These are phyloP conservation scores for Hipparchia sbordonii DNA, from an alignment of 2,888 invertebrate genomes.

Conservation along the genomic window DNA sequence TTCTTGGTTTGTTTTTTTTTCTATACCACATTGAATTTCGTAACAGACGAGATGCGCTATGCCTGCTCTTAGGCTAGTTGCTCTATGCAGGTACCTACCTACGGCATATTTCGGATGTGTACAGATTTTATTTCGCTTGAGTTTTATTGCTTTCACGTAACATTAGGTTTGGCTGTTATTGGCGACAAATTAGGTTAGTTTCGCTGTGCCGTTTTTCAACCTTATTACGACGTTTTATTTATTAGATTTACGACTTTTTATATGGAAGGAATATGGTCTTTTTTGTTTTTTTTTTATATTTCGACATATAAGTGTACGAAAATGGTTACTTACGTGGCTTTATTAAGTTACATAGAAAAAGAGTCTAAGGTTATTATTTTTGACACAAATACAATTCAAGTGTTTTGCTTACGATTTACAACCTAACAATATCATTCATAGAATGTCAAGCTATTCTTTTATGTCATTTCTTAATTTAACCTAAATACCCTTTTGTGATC, in stretches of 20 bases:
- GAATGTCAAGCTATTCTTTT: no score
- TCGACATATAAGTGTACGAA: background rate
- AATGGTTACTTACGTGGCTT: background rate
- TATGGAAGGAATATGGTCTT: background rate
- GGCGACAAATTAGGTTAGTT: constrained; percentile 44
- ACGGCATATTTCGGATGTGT: constrained; percentile 57
- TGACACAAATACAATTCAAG: background rate
- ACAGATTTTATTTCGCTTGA: constrained; percentile 58
- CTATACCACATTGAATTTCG: no score
- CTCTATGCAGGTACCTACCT: constrained; percentile 42
- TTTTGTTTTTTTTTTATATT: constrained; percentile 4
- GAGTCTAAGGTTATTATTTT: background rate
- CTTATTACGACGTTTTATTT: constrained; percentile 39
- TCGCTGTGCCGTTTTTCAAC: constrained; percentile 40
- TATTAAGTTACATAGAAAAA: background rate
- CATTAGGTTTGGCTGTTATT: constrained; percentile 58
- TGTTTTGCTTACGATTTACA: background rate
- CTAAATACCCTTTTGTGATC: no score
- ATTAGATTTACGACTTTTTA: constrained; percentile 34
- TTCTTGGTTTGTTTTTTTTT: no score
- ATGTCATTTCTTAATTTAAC: no score
- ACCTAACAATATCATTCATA: no score
- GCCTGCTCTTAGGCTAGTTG: background rate
- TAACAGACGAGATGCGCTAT: no score
- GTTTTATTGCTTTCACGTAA: constrained; percentile 68